phyloP scores from a whole-genome alignment of 2,888 invertebrate genomes.

The Seira sanloemensis region DNA sequence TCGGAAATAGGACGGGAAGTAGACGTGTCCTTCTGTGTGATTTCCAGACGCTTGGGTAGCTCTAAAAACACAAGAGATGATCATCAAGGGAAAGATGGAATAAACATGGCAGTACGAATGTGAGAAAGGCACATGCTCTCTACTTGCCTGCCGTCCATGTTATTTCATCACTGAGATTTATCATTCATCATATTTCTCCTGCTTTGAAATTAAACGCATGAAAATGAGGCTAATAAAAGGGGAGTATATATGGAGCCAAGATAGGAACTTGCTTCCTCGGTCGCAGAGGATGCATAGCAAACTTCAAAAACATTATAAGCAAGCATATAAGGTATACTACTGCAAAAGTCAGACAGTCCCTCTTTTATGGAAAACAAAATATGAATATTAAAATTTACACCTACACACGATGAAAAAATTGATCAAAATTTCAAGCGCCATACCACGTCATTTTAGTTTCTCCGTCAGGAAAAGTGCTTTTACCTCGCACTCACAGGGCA shows the following conservation, averaged over 20 bases:
- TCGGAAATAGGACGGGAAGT: slow-evolving; percentile 71
- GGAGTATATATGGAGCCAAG: too few species aligned
- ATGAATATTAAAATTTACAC: slow-evolving; percentile 6
- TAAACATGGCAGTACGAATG: too few species aligned
- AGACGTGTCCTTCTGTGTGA: slow-evolving; percentile 72
- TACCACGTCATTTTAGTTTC: neutral
- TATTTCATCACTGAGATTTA: slow-evolving; percentile 6
- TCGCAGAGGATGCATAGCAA: too few species aligned
- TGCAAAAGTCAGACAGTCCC: too few species aligned
- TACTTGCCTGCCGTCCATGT: too few species aligned
- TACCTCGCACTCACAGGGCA: neutral
- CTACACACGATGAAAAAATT: neutral
- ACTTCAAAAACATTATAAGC: too few species aligned
- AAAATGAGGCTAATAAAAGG: slow-evolving; percentile 13
- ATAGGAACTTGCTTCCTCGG: too few species aligned
- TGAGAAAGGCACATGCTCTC: too few species aligned
- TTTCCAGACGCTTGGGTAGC: slow-evolving; percentile 71
- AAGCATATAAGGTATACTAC: too few species aligned
- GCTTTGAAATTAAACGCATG: slow-evolving; percentile 6
- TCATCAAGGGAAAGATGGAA: neutral
- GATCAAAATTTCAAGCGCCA: neutral
- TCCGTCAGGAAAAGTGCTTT: too few species aligned
- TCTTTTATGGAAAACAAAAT: neutral
- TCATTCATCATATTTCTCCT: slow-evolving; percentile 9
- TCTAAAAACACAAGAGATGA: slow-evolving; percentile 55